Base-by-base conservation (phyloP, 2,113 vertebrate genomes). In the Vanacampus margaritifer region DNA sequence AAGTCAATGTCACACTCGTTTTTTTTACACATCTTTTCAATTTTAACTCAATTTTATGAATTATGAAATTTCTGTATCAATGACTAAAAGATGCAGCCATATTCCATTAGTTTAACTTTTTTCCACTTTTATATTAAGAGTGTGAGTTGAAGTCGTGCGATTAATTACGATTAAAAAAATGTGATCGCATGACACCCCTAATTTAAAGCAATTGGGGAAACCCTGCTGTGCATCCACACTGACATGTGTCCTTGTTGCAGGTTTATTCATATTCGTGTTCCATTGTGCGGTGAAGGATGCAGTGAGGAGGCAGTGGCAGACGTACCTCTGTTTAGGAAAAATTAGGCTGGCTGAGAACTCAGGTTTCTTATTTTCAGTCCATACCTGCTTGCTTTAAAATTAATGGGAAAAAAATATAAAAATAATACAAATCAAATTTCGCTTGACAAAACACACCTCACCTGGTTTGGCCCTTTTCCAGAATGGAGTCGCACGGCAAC, bases 241-340 rank as follows among this genome's bases (percentile, higher is more conserved):
- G 3, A 43, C 28, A 12, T n/a, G 12, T 19, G n/a, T 24, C 28
- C 10, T 17, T 61, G 26, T 6, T 32, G 28, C 64, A 99, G 97
- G 97, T n/a, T 94, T 97, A 84, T 99, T 98, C 71, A 98, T 99
- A 86, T 99, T 98, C 85, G 69, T 97, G 46, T 95, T 98, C 81
- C 95, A 98, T 87, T 98, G 97, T 79, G 93, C 92, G 60, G 86
- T 91, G 64, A 98, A 98, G 81, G 97, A 98, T 41, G 96, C 93
- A 24, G 96, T 98, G 71, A 93, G 95, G 68, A 93, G 91, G 65
- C 95, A 98, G 54, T 99, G 97, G 97, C 95, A 93, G 79, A 91
- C 89, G 0, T 94, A 95, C 68, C 90, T 98, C 58, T 99, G 97
- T 81, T 99, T 96, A 82, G 97, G 96, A 67, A 94, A 84, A 75